Evolutionary conservation across 2,888 invertebrate species (phyloP).

Genomic region (Lissocephala sabroskyi): DNA sequence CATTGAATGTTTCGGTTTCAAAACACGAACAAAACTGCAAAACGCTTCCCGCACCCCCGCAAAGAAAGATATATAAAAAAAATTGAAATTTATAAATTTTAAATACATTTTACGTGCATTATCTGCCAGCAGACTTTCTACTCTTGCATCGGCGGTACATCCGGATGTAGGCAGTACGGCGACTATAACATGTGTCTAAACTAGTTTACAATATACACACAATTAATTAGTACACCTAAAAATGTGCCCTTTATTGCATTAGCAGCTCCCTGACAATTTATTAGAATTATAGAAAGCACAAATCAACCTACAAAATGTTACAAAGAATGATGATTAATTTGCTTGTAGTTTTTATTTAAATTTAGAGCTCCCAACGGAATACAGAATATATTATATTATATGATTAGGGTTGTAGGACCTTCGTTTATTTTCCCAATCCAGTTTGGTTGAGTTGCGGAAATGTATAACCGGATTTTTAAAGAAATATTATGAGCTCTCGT

Average conservation of each 20-base stretch:
- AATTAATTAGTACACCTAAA: conserved; percentile 33
- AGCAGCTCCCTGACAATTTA: conserved; percentile 32
- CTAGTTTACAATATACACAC: conserved; percentile 23
- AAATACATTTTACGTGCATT: conserved; percentile 51
- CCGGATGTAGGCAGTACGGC: no score
- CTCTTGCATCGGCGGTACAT: neutral
- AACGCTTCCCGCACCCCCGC: no score
- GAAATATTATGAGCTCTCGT: conserved; percentile 14
- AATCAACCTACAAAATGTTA: neutral
- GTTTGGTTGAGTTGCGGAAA: no score
- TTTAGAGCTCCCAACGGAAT: no score
- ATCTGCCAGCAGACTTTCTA: conserved; percentile 41
- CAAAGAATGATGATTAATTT: neutral
- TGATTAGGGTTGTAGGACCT: no score
- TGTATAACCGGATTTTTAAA: no score
- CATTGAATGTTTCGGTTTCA: conserved; percentile 66
- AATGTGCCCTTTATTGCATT: conserved; percentile 37
- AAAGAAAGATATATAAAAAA: conserved; percentile 1
- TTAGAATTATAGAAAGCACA: conserved; percentile 15
- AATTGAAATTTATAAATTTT: conserved; percentile 7
- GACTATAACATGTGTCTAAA: conserved; percentile 42
- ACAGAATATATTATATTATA: no score
- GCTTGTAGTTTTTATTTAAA: neutral
- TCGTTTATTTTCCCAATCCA: no score
- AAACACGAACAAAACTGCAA: conserved; percentile 31